A percentile compares a stretch with the other conserved stretches of the same genome.
Evolutionary conservation across 1,140 invertebrate genomes (phyloP).

Genomic region (Neodiprion virginianus): DNA sequence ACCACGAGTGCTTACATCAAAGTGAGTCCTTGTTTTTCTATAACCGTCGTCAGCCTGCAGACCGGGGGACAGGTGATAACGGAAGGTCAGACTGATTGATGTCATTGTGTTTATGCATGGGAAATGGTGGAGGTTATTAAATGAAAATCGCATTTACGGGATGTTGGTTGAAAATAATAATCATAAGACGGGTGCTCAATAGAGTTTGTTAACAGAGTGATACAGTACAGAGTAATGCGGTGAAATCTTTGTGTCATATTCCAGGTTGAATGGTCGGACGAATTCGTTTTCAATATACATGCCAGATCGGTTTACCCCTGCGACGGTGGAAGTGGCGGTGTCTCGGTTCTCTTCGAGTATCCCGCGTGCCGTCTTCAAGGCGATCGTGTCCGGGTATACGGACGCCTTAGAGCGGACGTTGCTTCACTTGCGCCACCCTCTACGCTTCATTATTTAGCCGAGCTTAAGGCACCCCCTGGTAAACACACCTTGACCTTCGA

Average conservation of each 20-base stretch:
- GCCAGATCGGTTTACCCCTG: conserved; percentile 82
- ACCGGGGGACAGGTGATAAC: neutral
- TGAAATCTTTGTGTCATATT: conserved; percentile 32
- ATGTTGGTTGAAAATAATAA: neutral
- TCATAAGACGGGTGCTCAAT: neutral
- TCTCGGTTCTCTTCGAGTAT: conserved; percentile 81
- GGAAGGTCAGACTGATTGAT: neutral
- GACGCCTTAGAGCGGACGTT: conserved; percentile 71
- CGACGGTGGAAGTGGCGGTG: conserved; percentile 69
- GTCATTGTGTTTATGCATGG: neutral
- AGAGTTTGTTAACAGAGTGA: too few relatives aligned
- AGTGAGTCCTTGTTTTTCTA: conserved; percentile 51
- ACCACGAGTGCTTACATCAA: conserved; percentile 72
- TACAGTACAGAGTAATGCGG: neutral
- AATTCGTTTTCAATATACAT: conserved; percentile 83
- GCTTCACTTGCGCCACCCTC: conserved; percentile 66
- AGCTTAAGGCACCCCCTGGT: conserved; percentile 67
- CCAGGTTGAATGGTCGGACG: conserved; percentile 80
- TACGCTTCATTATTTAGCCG: conserved; percentile 54
- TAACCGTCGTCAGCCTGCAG: neutral
- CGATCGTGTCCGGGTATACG: conserved; percentile 78
- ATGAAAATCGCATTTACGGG: neutral
- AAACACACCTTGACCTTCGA: conserved; percentile 78
- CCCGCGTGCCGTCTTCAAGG: conserved; percentile 78
- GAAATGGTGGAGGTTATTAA: too few relatives aligned